These are phyloP conservation scores for Heliothis subflexa DNA, from an alignment of 1,140 invertebrate genomes.

Conservation along the genomic window DNA sequence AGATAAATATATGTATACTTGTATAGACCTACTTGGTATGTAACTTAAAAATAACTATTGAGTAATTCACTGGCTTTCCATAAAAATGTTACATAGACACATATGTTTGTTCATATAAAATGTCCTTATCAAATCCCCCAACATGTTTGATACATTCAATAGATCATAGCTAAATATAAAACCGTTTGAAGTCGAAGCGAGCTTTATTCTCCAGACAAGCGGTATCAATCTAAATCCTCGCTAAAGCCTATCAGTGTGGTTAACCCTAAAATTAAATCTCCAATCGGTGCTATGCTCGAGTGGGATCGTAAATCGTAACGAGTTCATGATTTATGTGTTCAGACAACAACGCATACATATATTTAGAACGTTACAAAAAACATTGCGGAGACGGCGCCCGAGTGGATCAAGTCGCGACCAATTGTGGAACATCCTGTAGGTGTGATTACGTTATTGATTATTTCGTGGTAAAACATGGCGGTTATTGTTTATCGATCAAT, in stretches of 20 bases:
- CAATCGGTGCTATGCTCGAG: slow-evolving; percentile 71
- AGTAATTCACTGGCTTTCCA: neutral
- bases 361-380: slow-evolving; percentile 74
- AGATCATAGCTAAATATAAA: slow-evolving; percentile 23
- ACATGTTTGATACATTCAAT: neutral
- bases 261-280: slow-evolving; percentile 71
- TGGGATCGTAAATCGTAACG: slow-evolving; percentile 81
- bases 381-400: slow-evolving; percentile 44
- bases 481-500: no score
- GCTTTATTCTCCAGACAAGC: slow-evolving; percentile 4
- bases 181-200: slow-evolving; percentile 25
- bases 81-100: neutral
- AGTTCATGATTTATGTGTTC: slow-evolving; percentile 80
- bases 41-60: no score
- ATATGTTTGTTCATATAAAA: neutral
- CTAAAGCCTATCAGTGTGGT: slow-evolving; percentile 61
- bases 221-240: slow-evolving; percentile 50
- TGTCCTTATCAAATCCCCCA: neutral
- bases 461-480: no score
- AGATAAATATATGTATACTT: no score
- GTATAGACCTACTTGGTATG: no score
- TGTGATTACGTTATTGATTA: neutral
- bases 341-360: slow-evolving; percentile 70
- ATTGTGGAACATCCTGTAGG: slow-evolving; percentile 18
- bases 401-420: slow-evolving; percentile 14